Evolutionary conservation across 2,113 vertebrate genomes (phyloP), one percentile per base, ranked within the genome.

Genomic region (Cyprinodon variegatus): DNA sequence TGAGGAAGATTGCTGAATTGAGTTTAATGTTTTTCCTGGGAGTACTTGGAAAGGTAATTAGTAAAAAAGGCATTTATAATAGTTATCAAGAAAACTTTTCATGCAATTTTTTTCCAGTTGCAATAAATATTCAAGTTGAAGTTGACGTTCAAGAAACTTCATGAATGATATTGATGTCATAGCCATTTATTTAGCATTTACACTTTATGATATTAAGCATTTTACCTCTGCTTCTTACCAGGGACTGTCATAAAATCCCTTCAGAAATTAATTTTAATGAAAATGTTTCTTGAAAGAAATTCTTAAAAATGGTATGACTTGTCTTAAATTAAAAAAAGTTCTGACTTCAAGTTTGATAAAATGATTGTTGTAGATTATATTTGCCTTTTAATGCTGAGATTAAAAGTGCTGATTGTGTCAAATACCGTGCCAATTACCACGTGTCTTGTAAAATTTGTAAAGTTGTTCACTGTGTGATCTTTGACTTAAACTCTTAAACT

Each of bases 371-470:
- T 11, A 65, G 63, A 69, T 40, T 40, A 64, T 57, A 73, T 53
- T 53, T 53, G 50, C 74, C 77, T 84, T 86, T 79, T 81, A 84
- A 83, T 29, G 65, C 22, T 53, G 37, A 61, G 14, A 66, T 83
- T 86, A 76, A 83, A 88, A 86, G 75, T 70, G 74, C 76, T 0
- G 2, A 7, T 41, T 4, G 12, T 68, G 48, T 4, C 9, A 70
- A 43, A 53, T 48, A 14, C 10, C 81, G 76, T 87, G 68, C 68
- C 79, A 85, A 65, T 0, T 39, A 10, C 43, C 66, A 13, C 15
- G 9, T 17, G 73, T 74, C 8, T 53, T 68, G 65, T 69, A 22
- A 9, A 37, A 3, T 74, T 36, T 72, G 61, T 70, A 20, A 29
- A 43, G 8, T 17, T 0, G 48, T 80, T 70, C 36, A 53, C 9